Base-by-base conservation (phyloP, 2,888 invertebrate species). In the Julus scandinavius region DNA sequence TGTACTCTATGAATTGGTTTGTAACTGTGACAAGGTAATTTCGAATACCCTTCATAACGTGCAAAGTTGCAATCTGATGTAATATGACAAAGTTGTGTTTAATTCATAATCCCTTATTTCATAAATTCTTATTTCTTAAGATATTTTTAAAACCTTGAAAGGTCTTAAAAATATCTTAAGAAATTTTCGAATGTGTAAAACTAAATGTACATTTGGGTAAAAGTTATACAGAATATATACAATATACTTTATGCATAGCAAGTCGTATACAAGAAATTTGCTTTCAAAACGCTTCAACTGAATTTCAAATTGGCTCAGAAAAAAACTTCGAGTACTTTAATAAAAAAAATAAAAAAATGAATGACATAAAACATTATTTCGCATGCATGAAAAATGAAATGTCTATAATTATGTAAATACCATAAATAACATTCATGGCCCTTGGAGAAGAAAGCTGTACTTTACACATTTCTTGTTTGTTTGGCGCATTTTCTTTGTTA, bases 351-450 rank as follows among this genome's bases (percentile, higher is more conserved):
- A 11, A 80, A 80, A 80, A 80, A 38, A 29, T 80, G 80, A 13
- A 29, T 13, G 80, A 13, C 80, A 80, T 80, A 80, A 80, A 80
- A 80, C 80, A 80, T 80, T 38, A 80, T 80, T 80, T 80, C 38
- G 38, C 11, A 38, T 80, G 38, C 80, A 80, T 80, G 80, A 80
- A 80, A 80, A 38, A 29, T 11, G 20, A 38, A 80, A 9, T 80
- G 38, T 80, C 80, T 38, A 38, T 80, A 80, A 80, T 80, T 80
- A 80, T 80, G 80, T 38, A 38, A 38, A 80, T 11, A 13, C 13
- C 80, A 38, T 80, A 80, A 80, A 80, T 80, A 80, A 80, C 80
- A 38, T 13, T 3, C 15, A 80, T 20, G 20, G 2, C 6, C 11
- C 38, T 80, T 0, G 80, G 6, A 38, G 80, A 80, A 20, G 11